Percentiles rank a stretch among this genome's conserved stretches.
These are phyloP conservation scores for Neuroterus valhalla DNA, from an alignment of 1,140 invertebrate genomes.

Conservation along the genomic window DNA sequence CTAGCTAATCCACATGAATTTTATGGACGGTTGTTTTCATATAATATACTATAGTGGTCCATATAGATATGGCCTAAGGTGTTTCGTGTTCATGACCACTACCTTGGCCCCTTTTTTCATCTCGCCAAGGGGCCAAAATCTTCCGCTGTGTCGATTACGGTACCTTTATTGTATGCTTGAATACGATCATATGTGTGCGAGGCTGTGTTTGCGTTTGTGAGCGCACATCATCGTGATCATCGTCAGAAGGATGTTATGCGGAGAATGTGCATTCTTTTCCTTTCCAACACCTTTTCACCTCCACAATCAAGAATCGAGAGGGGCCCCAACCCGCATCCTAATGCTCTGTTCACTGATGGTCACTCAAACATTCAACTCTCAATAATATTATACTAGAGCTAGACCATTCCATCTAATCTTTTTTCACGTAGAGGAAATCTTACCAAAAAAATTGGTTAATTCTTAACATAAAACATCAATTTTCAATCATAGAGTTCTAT, in stretches of 20 bases:
- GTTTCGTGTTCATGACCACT: not conserved
- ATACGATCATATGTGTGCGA: constrained; percentile 17
- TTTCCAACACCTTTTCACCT: constrained; percentile 34
- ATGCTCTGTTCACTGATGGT: constrained; percentile 18
- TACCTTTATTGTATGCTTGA: not conserved
- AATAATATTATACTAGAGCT: not conserved
- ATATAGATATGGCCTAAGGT: not conserved
- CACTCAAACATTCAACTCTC: not conserved
- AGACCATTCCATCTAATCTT: too few species aligned
- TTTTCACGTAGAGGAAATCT: too few species aligned
- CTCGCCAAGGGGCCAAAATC: not conserved
- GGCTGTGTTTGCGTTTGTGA: not conserved
- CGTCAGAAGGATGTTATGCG: constrained; percentile 41
- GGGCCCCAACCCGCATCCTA: constrained; percentile 16
- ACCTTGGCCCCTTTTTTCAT: not conserved
- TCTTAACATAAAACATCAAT: too few species aligned
- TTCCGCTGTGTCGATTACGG: constrained; percentile 8
- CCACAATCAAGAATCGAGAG: constrained; percentile 27
- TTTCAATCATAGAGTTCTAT: too few species aligned
- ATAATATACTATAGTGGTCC: not conserved
- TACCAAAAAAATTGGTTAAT: too few species aligned
- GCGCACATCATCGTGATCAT: constrained; percentile 29
- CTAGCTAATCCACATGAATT: too few species aligned
- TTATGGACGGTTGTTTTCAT: too few species aligned
- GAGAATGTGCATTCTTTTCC: constrained; percentile 42